Evolutionary conservation across 64 coral and sea anemone genomes (phyloP).

Genomic region (Stylophora pistillata): DNA sequence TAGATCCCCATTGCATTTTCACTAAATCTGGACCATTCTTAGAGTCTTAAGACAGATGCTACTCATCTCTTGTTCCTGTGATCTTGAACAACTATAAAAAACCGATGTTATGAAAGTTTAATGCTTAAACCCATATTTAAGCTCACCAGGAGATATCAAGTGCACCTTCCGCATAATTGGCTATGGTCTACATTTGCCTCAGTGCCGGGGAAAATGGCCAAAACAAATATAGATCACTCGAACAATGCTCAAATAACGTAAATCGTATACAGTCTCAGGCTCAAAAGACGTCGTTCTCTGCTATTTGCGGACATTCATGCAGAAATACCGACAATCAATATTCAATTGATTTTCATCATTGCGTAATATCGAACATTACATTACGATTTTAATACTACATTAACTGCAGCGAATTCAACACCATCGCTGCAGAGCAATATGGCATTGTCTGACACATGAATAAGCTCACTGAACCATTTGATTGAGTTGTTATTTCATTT

Average conservation of each 20-base stretch:
- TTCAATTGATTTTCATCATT: neutral
- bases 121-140: neutral
- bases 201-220: neutral
- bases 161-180: neutral
- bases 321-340: neutral
- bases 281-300: neutral
- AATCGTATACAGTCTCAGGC: neutral
- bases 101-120: neutral
- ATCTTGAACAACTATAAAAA: neutral
- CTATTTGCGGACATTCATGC: neutral
- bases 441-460: constrained; percentile 18
- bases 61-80: neutral
- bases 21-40: neutral
- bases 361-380: neutral
- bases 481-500: neutral
- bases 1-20: neutral
- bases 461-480: neutral
- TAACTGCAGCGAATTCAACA: neutral
- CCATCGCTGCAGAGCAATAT: neutral
- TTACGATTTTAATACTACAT: neutral
- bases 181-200: neutral
- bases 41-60: neutral
- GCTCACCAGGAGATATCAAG: constrained; percentile 8
- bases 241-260: neutral
- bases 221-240: neutral